phyloP scores from a whole-genome alignment of 2,113 vertebrate genomes.

The Rana temporaria region DNA sequence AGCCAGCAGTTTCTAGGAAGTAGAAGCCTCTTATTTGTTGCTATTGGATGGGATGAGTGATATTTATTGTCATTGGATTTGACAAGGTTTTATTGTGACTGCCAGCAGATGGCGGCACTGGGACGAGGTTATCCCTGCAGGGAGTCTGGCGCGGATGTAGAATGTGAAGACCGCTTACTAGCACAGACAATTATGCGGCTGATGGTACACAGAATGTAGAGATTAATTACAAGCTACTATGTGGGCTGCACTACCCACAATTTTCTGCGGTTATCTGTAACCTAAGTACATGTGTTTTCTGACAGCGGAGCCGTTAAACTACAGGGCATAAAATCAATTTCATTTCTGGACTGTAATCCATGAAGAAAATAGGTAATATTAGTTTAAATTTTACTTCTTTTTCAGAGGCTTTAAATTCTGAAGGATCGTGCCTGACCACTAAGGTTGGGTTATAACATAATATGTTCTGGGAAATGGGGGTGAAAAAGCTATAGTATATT shows the following conservation, averaged over 20 bases:
- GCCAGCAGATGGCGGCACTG: constrained; percentile 24
- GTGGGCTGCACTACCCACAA: not conserved
- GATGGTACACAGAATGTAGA: constrained; percentile 2
- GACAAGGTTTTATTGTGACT: not conserved
- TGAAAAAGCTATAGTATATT: too few species aligned
- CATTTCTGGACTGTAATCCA: not conserved
- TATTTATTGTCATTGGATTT: too few species aligned
- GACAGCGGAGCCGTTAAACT: not conserved
- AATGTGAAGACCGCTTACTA: not conserved
- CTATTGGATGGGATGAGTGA: too few species aligned
- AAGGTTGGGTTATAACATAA: too few species aligned
- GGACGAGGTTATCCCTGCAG: not conserved
- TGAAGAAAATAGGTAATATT: not conserved
- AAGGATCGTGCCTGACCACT: too few species aligned
- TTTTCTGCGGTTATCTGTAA: constrained; percentile 10
- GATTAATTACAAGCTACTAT: constrained; percentile 13
- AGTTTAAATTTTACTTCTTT: too few species aligned
- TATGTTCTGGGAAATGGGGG: too few species aligned
- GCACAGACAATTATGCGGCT: not conserved
- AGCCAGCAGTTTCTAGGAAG: too few species aligned
- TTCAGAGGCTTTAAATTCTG: too few species aligned
- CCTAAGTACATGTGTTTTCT: not conserved
- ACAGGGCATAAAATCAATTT: constrained; percentile 8
- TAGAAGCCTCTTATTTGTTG: too few species aligned
- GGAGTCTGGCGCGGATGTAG: not conserved